Percentiles rank a stretch among this genome's conserved stretches.
These are phyloP conservation scores for Drosophila suzukii DNA, from an alignment of 1,140 invertebrate species.

Conservation along the genomic window DNA sequence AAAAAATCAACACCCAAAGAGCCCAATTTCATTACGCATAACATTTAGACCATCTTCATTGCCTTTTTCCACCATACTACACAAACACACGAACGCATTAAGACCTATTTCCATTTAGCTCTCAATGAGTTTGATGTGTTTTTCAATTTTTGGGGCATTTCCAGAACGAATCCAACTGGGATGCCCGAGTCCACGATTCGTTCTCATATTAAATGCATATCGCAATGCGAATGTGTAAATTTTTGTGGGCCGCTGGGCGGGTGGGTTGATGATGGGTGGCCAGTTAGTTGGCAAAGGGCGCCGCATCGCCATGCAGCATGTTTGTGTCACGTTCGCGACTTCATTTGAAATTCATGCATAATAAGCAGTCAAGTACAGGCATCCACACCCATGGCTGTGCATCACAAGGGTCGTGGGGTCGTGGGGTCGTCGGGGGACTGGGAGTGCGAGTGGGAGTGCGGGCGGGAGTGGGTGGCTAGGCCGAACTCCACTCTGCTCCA, in stretches of 20 bases:
- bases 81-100: constrained; percentile 5
- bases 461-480: constrained; percentile 4
- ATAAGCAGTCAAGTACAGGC: constrained; percentile 77
- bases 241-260: constrained; percentile 31
- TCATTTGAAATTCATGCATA: constrained; percentile 82
- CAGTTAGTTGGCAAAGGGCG: constrained; percentile 33
- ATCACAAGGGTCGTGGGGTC: constrained; percentile 57
- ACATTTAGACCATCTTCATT: constrained; percentile 54
- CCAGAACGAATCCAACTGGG: constrained; percentile 24
- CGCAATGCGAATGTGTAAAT: constrained; percentile 80
- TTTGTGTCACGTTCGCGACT: constrained; percentile 82
- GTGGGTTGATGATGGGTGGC: constrained; percentile 30
- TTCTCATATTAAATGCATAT: constrained; percentile 79
- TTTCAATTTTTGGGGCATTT: constrained; percentile 54
- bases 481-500: constrained; percentile 3
- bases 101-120: constrained; percentile 54
- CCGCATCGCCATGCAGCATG: constrained; percentile 62
- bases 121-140: constrained; percentile 74
- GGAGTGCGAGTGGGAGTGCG: neutral
- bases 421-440: constrained; percentile 28
- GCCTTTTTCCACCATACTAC: constrained; percentile 20
- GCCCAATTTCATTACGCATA: constrained; percentile 75
- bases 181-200: constrained; percentile 22
- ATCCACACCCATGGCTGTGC: constrained; percentile 47
- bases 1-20: constrained; percentile 65